Evolutionary conservation across 1,140 invertebrate species (phyloP), one percentile per base, ranked within the genome.

Genomic region (Brachionus plicatilis): DNA sequence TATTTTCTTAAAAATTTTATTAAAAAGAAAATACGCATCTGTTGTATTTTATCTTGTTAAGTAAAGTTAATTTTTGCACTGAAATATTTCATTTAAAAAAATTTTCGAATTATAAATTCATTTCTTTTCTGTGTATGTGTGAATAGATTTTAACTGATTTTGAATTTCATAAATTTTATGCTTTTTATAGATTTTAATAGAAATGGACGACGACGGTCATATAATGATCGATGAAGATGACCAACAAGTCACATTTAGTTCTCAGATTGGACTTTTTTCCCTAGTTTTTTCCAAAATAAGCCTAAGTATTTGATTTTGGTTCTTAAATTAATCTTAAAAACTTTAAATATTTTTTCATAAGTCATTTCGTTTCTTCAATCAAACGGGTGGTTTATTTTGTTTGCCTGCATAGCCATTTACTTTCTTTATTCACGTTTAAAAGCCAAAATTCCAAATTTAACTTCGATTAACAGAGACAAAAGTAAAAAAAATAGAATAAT

Each of bases 181-280:
- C 17, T n/a, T 20, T 1, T 24, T 60, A 5, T 20, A 47, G 45
- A 43, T 50, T 76, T 24, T 27, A 47, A 50, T 24, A 75, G n/a
- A 76, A 76, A 76, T 76, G 72, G 72, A 76, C 50, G 72, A 76
- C 37, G 68, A 72, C 68, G 68, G 33, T 72, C 68, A 72, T 12
- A 43, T 72, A 72, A 45, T 43, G 17, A 24, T 72, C 37, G 68
- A 72, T n/a, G 37, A 72, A 17, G 68, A 43, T 41, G 68, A 72
- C n/a, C 33, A 72, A 11, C 1, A n/a, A 1, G 17, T 43, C 37
- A 37, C 14, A 17, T 37, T 43, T 3, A 41, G 41, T 20, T 43
- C 29, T 43, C 17, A 37, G 11, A 41, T 41, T 17, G 66, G 66
- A 33, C 33, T 68, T 33, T 68, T 68, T 68, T 68, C 66, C 9